These are phyloP conservation scores for Ctenopoma kingsleyae DNA, from an alignment of 2,797 vertebrate species.

Conservation along the genomic window DNA sequence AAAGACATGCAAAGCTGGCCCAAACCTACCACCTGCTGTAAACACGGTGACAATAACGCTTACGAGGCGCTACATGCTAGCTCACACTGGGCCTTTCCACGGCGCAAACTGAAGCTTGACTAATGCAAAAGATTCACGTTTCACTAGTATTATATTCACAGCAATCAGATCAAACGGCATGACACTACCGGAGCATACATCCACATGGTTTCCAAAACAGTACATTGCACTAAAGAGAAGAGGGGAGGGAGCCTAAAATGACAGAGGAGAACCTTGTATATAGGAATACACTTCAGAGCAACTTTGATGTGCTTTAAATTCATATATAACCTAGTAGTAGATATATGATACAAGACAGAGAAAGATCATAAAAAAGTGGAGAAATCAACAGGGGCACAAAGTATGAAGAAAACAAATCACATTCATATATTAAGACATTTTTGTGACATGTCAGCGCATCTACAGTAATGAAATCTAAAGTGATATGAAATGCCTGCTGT, in stretches of 20 bases:
- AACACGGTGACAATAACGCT: conserved; percentile 1
- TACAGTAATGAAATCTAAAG: conserved; percentile 75
- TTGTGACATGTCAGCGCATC: conserved; percentile 81
- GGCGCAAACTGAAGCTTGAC: conserved; percentile 30
- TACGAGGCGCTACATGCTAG: conserved; percentile 36
- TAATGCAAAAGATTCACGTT: conserved; percentile 18
- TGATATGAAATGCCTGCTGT: conserved; percentile 76
- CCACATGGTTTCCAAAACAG: conserved; percentile 66
- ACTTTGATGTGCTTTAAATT: conserved; percentile 73
- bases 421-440: conserved; percentile 87
- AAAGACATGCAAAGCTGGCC: conserved; percentile 49
- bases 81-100: conserved; percentile 9
- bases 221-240: conserved; percentile 70
- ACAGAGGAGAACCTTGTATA: conserved; percentile 40
- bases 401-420: conserved; percentile 69
- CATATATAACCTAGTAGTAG: conserved; percentile 47
- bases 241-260: conserved; percentile 25
- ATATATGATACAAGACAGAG: conserved; percentile 55
- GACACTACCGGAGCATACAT: conserved; percentile 52
- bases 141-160: conserved; percentile 62
- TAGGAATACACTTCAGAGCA: conserved; percentile 63
- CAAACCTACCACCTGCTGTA: neutral
- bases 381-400: conserved; percentile 54
- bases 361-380: conserved; percentile 51
- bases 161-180: conserved; percentile 45